A percentile compares a stretch with the other conserved stretches of the same genome.
Evolutionary conservation across 2,113 vertebrate species (phyloP).

Genomic region (Saguinus midas): DNA sequence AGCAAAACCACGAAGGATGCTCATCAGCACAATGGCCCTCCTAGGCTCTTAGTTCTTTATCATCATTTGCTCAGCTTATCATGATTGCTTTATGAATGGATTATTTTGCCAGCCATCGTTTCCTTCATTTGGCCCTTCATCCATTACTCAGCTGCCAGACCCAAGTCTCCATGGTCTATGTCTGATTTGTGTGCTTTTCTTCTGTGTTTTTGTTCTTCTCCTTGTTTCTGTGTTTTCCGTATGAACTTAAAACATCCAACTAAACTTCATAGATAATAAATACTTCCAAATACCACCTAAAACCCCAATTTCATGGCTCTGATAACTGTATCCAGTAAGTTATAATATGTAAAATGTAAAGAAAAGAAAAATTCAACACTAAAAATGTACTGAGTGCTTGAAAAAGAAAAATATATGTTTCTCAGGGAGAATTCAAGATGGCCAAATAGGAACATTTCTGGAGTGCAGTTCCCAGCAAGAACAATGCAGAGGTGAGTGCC

Average conservation of each 20-base stretch:
- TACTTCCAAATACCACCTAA: background rate
- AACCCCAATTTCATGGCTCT: background rate
- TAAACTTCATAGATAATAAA: background rate
- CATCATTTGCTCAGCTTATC: background rate
- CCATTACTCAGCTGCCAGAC: background rate
- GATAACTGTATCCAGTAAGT: conserved; percentile 10
- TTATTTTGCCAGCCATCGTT: background rate
- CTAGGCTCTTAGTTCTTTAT: background rate
- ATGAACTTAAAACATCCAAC: background rate
- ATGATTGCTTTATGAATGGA: background rate
- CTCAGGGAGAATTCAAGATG: background rate
- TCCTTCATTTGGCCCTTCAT: background rate
- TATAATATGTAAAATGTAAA: background rate
- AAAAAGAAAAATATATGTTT: background rate
- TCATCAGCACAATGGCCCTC: background rate
- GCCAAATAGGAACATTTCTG: no score
- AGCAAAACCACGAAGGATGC: background rate
- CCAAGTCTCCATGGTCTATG: background rate
- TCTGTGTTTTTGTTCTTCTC: background rate
- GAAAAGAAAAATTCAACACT: background rate
- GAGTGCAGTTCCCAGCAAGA: no score
- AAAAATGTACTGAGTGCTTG: background rate
- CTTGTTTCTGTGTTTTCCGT: background rate
- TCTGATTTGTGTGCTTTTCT: background rate
- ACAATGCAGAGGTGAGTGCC: no score